Conservation (phyloP, 2,888 invertebrate genomes). For the Neoascia interrupta region DNA sequence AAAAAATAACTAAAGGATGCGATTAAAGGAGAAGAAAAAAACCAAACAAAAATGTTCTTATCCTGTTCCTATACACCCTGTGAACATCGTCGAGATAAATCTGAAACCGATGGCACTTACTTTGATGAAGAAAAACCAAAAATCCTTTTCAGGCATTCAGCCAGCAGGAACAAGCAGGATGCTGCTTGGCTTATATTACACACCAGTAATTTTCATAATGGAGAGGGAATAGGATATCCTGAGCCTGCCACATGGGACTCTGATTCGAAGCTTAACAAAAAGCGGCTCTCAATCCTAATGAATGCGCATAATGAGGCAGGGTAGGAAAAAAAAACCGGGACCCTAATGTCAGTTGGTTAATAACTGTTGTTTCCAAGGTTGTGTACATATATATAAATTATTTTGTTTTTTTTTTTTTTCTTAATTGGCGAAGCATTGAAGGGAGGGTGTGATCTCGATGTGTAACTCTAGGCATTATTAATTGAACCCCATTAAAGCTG, state of each 20-base stretch:
- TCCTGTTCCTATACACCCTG: constrained; percentile 21
- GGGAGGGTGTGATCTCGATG: neutral
- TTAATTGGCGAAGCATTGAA: neutral
- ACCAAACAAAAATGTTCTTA: constrained; percentile 18
- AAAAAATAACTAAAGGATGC: constrained; percentile 32
- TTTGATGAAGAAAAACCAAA: constrained; percentile 36
- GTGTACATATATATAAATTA: too few relatives aligned
- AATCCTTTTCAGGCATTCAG: too few relatives aligned
- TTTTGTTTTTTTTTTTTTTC: neutral
- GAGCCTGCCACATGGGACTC: constrained; percentile 29
- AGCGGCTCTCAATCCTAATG: constrained; percentile 15
- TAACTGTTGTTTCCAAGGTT: constrained; percentile 20
- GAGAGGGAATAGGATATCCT: constrained; percentile 27
- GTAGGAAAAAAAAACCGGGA: too few relatives aligned
- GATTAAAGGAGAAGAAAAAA: constrained; percentile 29
- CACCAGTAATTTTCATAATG: constrained; percentile 44
- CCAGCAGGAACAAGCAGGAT: neutral
- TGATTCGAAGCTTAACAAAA: neutral
- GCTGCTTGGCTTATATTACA: constrained; percentile 5
- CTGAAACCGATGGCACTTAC: constrained; percentile 45
- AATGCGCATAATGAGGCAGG: constrained; percentile 13
- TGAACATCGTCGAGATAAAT: constrained; percentile 20
- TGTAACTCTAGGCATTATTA: constrained; percentile 1
- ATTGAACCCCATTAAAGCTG: neutral
- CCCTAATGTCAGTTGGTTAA: constrained; percentile 6